phyloP scores from a whole-genome alignment of 2,797 vertebrate species.

The Scarus forsteni region DNA sequence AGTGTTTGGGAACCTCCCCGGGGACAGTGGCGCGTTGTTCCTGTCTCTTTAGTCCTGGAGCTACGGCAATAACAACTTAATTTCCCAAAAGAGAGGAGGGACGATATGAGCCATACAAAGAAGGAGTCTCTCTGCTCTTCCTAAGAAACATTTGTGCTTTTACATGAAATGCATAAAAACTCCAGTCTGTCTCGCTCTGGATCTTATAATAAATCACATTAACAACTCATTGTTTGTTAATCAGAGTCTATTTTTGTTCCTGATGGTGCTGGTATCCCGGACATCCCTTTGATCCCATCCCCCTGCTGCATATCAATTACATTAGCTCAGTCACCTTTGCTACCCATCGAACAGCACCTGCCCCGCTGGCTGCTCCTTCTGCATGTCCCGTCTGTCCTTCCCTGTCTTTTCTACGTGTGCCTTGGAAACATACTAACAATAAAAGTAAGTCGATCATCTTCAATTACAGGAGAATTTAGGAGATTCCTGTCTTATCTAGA shows the following conservation, averaged over 20 bases:
- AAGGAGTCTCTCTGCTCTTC: neutral
- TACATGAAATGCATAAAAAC: constrained; percentile 9
- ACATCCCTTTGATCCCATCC: constrained; percentile 72
- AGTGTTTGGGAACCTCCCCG: constrained; percentile 8
- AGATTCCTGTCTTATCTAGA: no score
- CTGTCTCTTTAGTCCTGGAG: neutral
- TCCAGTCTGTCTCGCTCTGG: neutral
- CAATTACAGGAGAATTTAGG: neutral
- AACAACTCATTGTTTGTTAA: constrained; percentile 75
- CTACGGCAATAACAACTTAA: neutral
- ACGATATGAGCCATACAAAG: neutral
- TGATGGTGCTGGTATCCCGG: constrained; percentile 59
- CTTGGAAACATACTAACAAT: constrained; percentile 14
- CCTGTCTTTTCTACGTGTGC: constrained; percentile 12
- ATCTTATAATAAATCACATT: constrained; percentile 68
- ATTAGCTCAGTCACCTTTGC: constrained; percentile 78
- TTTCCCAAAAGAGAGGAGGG: neutral
- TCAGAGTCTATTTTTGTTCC: constrained; percentile 72
- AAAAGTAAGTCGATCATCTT: neutral
- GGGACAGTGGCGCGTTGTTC: neutral
- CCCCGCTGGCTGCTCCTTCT: constrained; percentile 24
- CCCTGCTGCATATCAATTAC: constrained; percentile 73
- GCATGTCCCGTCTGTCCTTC: constrained; percentile 51
- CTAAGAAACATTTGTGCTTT: neutral
- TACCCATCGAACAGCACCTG: constrained; percentile 61